These are phyloP conservation scores for Schizaphis graminum DNA, from an alignment of 2,888 invertebrate species.

Conservation along the genomic window DNA sequence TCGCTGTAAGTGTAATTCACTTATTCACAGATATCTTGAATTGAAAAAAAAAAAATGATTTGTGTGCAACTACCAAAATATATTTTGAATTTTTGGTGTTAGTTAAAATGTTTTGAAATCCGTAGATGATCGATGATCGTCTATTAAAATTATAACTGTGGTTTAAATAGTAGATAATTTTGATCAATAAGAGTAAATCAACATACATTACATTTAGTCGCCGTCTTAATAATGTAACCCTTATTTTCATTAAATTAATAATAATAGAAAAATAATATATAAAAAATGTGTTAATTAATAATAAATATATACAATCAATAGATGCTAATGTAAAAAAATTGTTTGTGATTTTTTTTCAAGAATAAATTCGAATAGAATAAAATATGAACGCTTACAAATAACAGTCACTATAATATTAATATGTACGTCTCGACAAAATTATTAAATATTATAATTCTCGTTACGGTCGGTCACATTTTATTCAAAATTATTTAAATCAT, in stretches of 20 bases:
- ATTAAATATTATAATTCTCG: conserved; percentile 8
- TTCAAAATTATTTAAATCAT: conserved; percentile 29
- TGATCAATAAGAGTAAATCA: too few relatives aligned
- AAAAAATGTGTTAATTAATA: neutral
- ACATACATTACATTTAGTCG: too few relatives aligned
- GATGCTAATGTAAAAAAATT: neutral
- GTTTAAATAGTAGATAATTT: too few relatives aligned
- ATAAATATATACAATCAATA: neutral
- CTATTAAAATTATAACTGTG: too few relatives aligned
- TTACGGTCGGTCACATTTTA: neutral
- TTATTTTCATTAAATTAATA: neutral
- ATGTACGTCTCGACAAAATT: neutral
- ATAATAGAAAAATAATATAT: too few relatives aligned
- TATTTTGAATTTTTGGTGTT: neutral
- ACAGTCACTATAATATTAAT: neutral
- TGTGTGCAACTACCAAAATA: neutral
- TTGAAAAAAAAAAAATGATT: neutral
- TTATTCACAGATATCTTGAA: neutral
- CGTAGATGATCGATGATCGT: neutral
- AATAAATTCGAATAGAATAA: neutral
- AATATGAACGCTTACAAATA: neutral
- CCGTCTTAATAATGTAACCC: neutral
- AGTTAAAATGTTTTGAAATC: neutral
- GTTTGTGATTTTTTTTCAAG: neutral
- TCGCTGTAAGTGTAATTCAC: neutral